phyloP scores from a whole-genome alignment of 2,888 invertebrate species.

The Erebia palarica region DNA sequence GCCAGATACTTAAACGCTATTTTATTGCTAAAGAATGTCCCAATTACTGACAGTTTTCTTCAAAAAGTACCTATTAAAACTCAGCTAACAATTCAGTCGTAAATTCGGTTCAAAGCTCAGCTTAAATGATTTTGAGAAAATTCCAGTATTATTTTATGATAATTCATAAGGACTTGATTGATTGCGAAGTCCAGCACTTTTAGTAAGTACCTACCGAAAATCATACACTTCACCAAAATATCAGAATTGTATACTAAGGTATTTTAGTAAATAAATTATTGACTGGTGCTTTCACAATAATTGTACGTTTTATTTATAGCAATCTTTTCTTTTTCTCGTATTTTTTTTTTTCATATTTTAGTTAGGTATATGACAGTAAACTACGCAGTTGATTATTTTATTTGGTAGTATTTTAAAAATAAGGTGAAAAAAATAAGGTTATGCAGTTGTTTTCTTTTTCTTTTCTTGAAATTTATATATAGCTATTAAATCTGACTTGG shows the following conservation, averaged over 20 bases:
- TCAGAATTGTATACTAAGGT: slow-evolving; percentile 74
- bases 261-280: slow-evolving; percentile 80
- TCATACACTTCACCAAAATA: slow-evolving; percentile 50
- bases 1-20: too few species aligned
- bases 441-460: too few species aligned
- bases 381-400: too few species aligned
- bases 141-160: slow-evolving; percentile 19
- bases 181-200: slow-evolving; percentile 38
- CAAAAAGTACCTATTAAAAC: too few species aligned
- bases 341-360: not conserved
- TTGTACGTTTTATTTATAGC: slow-evolving; percentile 69
- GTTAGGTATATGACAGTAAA: not conserved
- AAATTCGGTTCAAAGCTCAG: not conserved
- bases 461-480: too few species aligned
- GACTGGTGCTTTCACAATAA: slow-evolving; percentile 82
- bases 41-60: too few species aligned
- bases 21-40: too few species aligned
- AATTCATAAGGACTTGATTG: slow-evolving; percentile 24
- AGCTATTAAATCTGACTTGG: too few species aligned
- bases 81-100: too few species aligned
- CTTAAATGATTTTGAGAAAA: not conserved
- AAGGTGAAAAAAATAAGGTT: too few species aligned
- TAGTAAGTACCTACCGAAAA: slow-evolving; percentile 38
- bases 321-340: not conserved
- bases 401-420: too few species aligned